Evolutionary conservation across 2,888 invertebrate genomes (phyloP).

Genomic region (Zeuzera pyrina): DNA sequence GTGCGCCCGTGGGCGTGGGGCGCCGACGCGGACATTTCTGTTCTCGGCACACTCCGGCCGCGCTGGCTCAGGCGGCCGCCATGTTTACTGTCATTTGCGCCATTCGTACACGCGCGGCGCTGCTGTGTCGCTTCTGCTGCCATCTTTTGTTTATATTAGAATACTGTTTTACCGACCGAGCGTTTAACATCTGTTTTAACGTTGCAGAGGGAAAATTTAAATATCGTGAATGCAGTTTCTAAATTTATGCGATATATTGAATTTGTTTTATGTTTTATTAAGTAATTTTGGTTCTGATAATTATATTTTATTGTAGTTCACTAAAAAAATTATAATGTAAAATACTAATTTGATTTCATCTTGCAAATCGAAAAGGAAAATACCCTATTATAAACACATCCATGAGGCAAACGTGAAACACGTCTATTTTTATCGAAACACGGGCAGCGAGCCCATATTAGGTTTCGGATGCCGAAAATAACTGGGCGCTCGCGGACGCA

Average conservation of each 20-base stretch:
- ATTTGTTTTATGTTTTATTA: too few relatives aligned
- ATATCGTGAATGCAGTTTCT: conserved; percentile 6
- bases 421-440: conserved; percentile 57
- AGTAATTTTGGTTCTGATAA: too few relatives aligned
- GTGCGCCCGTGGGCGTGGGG: conserved; percentile 73
- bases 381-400: conserved; percentile 16
- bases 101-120: conserved; percentile 34
- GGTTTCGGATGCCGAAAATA: conserved; percentile 62
- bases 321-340: neutral
- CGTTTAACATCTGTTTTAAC: conserved; percentile 21
- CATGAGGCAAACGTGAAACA: conserved; percentile 28
- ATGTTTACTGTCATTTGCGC: conserved; percentile 66
- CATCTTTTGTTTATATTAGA: conserved; percentile 43
- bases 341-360: neutral
- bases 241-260: neutral
- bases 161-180: conserved; percentile 54
- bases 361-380: conserved; percentile 11
- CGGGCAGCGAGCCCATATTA: conserved; percentile 68
- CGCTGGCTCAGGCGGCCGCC: conserved; percentile 73
- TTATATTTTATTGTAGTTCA: neutral
- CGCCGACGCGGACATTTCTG: conserved; percentile 74
- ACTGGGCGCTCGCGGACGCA: conserved; percentile 25
- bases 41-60: conserved; percentile 52
- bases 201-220: conserved; percentile 36
- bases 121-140: conserved; percentile 43